Evolutionary conservation across 2,888 invertebrate species (phyloP), one percentile per base, ranked within the genome.

Genomic region (Brenthis daphne): DNA sequence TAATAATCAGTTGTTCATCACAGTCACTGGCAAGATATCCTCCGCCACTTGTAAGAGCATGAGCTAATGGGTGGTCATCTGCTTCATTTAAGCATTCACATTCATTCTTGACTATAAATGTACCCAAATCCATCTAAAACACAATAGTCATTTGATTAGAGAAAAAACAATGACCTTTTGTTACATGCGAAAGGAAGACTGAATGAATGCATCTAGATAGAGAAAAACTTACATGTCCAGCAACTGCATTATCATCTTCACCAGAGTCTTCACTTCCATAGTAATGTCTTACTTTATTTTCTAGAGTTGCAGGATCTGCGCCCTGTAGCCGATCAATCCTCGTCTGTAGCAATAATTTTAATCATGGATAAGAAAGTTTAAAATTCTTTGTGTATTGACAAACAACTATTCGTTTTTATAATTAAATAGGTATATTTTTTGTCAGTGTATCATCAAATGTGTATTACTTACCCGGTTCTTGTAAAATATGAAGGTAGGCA

Each of bases 401-500:
- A 29, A 29, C 4, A 29, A 4, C 5, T 0, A 29, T 29, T 4
- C 8, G 33, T 33, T 1, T 37, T 37, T 8, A 37, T 37, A 37
- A 37, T 1, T 37, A 37, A 37, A 6, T 37, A 37, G 37, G 37
- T 37, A 37, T 8, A 37, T 37, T 37, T 6, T 37, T 8, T 37
- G 6, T 2, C 37, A 51, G 16, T 24, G 14, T 24, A 29, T 55
- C 6, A 16, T n/a, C 4, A 43, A 12, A 43, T 16, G 16, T n/a
- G 16, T 37, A 16, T 51, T 37, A 69, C 67, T 75, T 85, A 96
- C 95, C 84, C 95, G 94, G 85, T 97, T 99, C 77, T 97, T 95
- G 86, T 97, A 99, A 84, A 99, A 98, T 76, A 98, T 95, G 83
- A 99, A 99, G 0, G 99, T 99, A 33, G 99, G 99, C 99, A 99